Percentiles rank a stretch among this genome's conserved stretches.
phyloP scores from a whole-genome alignment of 2,888 invertebrate species.

The Odontocolon sp. region DNA sequence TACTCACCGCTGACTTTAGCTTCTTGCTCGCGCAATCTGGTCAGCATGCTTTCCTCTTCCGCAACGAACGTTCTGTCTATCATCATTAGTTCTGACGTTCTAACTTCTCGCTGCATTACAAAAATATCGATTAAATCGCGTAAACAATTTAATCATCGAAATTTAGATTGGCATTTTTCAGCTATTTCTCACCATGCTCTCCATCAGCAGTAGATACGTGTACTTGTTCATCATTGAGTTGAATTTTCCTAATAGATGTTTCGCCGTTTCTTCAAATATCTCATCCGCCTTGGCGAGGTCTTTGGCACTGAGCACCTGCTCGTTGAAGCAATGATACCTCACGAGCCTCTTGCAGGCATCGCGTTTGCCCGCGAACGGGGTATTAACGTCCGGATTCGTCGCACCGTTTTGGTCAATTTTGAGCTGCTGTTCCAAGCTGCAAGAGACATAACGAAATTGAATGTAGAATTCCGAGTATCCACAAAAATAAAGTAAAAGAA shows the following conservation, averaged over 20 bases:
- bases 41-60: conserved; percentile 86
- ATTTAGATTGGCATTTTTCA: not conserved
- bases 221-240: conserved; percentile 88
- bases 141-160: not conserved
- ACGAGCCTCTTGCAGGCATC: conserved; percentile 90
- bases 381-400: conserved; percentile 87
- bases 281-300: conserved; percentile 87
- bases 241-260: conserved; percentile 87
- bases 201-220: conserved; percentile 87
- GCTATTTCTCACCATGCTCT: conserved; percentile 86
- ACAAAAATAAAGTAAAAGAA: conserved; percentile 47
- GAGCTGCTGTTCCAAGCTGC: conserved; percentile 88
- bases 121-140: not conserved
- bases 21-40: conserved; percentile 83
- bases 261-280: conserved; percentile 86
- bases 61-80: conserved; percentile 88
- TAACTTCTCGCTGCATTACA: conserved; percentile 84
- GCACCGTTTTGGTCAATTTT: conserved; percentile 89
- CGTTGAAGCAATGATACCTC: conserved; percentile 89
- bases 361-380: conserved; percentile 86
- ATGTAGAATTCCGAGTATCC: no score
- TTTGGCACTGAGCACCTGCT: conserved; percentile 84
- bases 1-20: conserved; percentile 76
- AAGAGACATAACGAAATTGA: conserved; percentile 60
- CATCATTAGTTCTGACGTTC: conserved; percentile 90